Evolutionary conservation across 2,888 invertebrate species (phyloP).

Genomic region (Drosophila macrothrix): DNA sequence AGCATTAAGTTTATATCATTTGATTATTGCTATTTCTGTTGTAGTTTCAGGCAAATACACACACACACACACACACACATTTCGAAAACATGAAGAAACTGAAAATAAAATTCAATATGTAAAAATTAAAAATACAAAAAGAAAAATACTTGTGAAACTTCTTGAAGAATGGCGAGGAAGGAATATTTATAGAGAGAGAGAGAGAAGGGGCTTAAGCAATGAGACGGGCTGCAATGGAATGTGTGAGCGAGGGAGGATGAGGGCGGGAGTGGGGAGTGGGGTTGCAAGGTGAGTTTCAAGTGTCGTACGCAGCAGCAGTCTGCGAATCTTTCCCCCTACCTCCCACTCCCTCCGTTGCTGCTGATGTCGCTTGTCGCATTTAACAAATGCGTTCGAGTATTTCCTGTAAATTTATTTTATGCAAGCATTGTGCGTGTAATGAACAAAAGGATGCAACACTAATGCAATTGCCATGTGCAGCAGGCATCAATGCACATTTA

Average conservation of each 20-base stretch:
- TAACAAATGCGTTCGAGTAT: constrained; percentile 61
- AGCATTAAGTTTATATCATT: constrained; percentile 69
- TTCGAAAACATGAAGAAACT: constrained; percentile 42
- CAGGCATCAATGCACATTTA: constrained; percentile 50
- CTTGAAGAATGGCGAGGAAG: constrained; percentile 3
- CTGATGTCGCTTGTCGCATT: constrained; percentile 37
- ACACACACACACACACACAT: constrained; percentile 28
- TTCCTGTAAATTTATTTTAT: constrained; percentile 73
- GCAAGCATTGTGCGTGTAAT: constrained; percentile 65
- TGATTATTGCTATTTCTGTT: constrained; percentile 69
- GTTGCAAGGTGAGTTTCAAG: constrained; percentile 21
- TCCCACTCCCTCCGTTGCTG: neutral
- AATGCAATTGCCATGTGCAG: constrained; percentile 66
- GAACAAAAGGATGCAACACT: constrained; percentile 74
- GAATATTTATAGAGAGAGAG: neutral
- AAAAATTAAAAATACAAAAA: constrained; percentile 56
- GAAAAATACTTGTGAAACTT: constrained; percentile 35
- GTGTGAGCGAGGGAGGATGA: neutral
- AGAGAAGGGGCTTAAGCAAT: constrained; percentile 22
- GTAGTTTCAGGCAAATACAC: constrained; percentile 50
- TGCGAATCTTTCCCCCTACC: neutral
- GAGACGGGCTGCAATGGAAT: constrained; percentile 31
- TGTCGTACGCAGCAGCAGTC: neutral
- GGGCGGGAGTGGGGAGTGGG: constrained; percentile 14
- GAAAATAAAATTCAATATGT: constrained; percentile 74